Base-by-base conservation (phyloP, 2,888 invertebrate species). In the Eilema caniola region DNA sequence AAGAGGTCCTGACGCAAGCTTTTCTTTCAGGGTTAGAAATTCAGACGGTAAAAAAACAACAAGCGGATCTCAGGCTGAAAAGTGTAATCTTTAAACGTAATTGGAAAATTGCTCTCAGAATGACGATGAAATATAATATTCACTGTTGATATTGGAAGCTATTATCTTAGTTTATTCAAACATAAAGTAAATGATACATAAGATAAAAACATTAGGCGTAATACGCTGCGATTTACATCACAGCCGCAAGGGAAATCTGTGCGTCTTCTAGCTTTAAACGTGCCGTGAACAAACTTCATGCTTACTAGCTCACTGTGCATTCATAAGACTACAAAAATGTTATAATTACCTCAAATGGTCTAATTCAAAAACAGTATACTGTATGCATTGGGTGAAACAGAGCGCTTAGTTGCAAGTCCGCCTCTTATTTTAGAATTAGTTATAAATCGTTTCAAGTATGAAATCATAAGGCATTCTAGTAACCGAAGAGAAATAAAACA, bases 401-500 rank as follows among this genome's bases (percentile, higher is more conserved):
- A 80, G 73, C 82, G 69, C 56, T 73, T 66, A 70, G 53, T 73
- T 70, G 82, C 81, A 81, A 79, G 81, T 74, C 57, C 70, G 69
- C 72, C 66, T 70, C 71, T 75, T 72, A 73, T 59, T 41, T 31
- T 53, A n/a, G 41, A 60, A 20, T 63, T 65, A 67, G n/a, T n/a
- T 53, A 47, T n/a, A 53, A 20, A n/a, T 53, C 3, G n/a, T n/a
- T 53, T 53, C 2, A 53, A 53, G 53, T 20, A 5, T 53, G 0
- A 7, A 47, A 53, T n/a, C 20, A 37, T 37, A 37, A 12, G 33
- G 12, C 12, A 37, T 37, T 37, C 11, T 12, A 1, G 33, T 37
- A 16, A 28, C 5, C 28, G 24, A 62, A 37, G 16, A 62, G 24
- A 4, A 41, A 41, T 16, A 16, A 3, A 12, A 1, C 11, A 37